Evolutionary conservation across 2,797 vertebrate genomes (phyloP).

Genomic region (Coreius guichenoti): DNA sequence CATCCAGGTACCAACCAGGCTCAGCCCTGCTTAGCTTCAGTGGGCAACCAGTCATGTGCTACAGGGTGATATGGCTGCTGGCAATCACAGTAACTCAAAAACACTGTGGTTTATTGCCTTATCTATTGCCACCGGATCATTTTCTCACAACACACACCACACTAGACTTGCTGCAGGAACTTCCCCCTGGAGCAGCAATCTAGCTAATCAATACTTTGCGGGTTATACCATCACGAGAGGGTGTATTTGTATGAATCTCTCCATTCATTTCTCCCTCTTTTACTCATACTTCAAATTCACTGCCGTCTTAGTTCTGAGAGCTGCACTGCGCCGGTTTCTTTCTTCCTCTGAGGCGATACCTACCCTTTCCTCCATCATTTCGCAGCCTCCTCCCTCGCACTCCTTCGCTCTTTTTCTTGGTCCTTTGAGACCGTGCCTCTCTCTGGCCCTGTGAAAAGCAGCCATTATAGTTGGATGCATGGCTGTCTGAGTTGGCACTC

Average conservation of each 20-base stretch:
- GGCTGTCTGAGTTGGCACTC: constrained; percentile 83
- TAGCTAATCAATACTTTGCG: constrained; percentile 25
- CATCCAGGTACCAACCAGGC: too few relatives aligned
- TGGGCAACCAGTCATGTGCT: too few relatives aligned
- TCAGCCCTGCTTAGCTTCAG: too few relatives aligned
- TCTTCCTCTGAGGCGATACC: constrained; percentile 62
- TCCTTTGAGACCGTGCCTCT: constrained; percentile 62
- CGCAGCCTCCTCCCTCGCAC: constrained; percentile 43
- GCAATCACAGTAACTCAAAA: not conserved
- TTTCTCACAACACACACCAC: not conserved
- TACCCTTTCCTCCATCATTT: constrained; percentile 56
- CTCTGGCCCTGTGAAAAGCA: constrained; percentile 82
- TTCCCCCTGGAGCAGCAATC: not conserved
- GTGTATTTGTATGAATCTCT: constrained; percentile 1
- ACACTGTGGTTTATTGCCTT: not conserved
- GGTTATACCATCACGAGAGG: not conserved
- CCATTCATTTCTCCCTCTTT: constrained; percentile 14
- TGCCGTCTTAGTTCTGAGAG: not conserved
- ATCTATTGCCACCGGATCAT: not conserved
- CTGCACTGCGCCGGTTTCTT: constrained; percentile 55
- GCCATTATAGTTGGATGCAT: constrained; percentile 84
- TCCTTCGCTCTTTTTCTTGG: constrained; percentile 39
- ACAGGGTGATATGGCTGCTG: too few relatives aligned
- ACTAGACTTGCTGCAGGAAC: not conserved
- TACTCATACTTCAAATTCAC: constrained; percentile 27